phyloP scores from a whole-genome alignment of 2,113 vertebrate species.

The Sinosuthora webbiana region DNA sequence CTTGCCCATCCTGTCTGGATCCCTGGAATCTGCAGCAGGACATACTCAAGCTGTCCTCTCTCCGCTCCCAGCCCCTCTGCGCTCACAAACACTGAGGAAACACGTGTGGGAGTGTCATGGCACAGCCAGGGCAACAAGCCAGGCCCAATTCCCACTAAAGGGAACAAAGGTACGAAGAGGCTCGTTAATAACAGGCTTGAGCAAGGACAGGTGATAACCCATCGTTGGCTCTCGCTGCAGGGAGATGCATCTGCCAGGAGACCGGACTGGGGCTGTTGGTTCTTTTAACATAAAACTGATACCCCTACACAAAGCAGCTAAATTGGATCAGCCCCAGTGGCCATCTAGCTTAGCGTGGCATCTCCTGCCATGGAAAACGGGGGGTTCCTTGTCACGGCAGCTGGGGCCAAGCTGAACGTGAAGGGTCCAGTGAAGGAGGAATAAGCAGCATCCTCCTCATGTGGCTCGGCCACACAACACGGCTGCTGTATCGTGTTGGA shows the following conservation, averaged over 20 bases:
- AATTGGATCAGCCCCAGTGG: background rate
- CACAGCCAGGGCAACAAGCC: background rate
- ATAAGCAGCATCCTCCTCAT: background rate
- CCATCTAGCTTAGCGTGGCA: background rate
- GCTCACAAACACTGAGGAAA: accelerated
- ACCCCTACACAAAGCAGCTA: background rate
- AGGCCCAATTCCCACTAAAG: background rate
- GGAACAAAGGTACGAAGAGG: background rate
- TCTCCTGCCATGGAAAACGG: background rate
- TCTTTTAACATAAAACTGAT: background rate
- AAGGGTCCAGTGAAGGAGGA: background rate
- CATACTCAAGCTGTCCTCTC: background rate
- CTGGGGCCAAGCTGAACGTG: accelerated
- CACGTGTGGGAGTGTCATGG: background rate
- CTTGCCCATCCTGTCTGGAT: slow-evolving; percentile 53
- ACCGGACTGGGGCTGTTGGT: background rate
- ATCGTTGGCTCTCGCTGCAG: background rate
- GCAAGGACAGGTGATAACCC: background rate
- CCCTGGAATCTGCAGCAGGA: background rate
- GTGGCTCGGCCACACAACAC: accelerated
- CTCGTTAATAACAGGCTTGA: background rate
- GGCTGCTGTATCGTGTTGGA: background rate
- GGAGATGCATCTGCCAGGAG: background rate
- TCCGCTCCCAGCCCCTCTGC: background rate
- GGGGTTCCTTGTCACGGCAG: background rate